Conservation (phyloP, 2,797 vertebrate species). For the Chelonia mydas region DNA sequence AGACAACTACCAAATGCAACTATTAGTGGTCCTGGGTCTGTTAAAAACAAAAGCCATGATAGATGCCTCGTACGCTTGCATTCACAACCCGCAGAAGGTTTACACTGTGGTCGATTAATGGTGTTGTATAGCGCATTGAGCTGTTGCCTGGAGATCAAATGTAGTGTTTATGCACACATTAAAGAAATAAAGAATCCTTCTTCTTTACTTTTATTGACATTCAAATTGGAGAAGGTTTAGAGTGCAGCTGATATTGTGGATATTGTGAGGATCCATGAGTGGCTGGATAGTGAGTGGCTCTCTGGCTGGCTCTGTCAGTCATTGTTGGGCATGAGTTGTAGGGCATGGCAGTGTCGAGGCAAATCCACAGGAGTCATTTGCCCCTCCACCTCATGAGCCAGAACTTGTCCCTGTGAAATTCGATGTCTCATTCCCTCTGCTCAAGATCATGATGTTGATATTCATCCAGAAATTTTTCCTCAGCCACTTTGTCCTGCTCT, state of each 20-base stretch:
- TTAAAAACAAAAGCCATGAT: background rate
- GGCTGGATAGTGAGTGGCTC: background rate
- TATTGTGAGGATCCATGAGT: background rate
- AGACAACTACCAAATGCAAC: background rate
- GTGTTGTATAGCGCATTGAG: background rate
- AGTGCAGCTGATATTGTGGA: background rate
- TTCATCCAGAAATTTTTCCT: background rate
- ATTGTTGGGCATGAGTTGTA: background rate
- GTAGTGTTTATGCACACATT: background rate
- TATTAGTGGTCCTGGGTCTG: accelerated
- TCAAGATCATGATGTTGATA: background rate
- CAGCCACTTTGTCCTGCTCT: background rate
- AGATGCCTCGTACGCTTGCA: background rate
- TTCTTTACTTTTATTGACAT: background rate
- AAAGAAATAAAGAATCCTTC: background rate
- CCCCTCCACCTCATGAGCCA: no score
- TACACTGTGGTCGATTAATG: background rate
- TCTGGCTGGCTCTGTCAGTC: background rate
- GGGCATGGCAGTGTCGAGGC: background rate
- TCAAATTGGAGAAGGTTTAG: background rate
- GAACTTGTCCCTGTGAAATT: no score
- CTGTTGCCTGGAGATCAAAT: background rate
- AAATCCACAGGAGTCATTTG: background rate
- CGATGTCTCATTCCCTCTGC: no score
- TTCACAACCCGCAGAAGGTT: background rate